These are phyloP conservation scores for Drosophila neoperkinsi DNA, from an alignment of 2,888 invertebrate genomes.

Conservation along the genomic window DNA sequence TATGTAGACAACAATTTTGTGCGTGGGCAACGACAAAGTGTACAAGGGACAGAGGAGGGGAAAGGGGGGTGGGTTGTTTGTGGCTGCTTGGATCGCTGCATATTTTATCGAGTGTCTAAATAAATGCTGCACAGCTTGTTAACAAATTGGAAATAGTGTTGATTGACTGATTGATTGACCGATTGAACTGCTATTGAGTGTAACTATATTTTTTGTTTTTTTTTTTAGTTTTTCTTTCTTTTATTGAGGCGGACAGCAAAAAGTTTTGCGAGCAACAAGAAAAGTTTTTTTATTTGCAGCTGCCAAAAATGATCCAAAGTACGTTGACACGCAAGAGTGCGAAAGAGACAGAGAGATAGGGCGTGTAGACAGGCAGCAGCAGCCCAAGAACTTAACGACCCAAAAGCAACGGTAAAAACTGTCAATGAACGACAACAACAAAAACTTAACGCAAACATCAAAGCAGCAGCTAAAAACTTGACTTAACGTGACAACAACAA, in stretches of 20 bases:
- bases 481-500: conserved; percentile 49
- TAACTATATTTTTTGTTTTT: neutral
- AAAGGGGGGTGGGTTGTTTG: neutral
- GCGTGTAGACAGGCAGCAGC: neutral
- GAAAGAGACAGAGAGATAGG: neutral
- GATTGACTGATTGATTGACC: conserved; percentile 42
- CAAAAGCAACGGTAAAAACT: conserved; percentile 69
- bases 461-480: conserved; percentile 56
- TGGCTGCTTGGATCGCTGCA: conserved; percentile 7
- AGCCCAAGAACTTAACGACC: conserved; percentile 39
- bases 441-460: conserved; percentile 66
- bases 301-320: conserved; percentile 32
- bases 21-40: conserved; percentile 1
- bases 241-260: neutral
- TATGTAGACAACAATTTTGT: conserved; percentile 12
- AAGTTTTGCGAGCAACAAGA: conserved; percentile 29
- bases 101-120: conserved; percentile 47
- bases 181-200: conserved; percentile 17
- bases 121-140: conserved; percentile 38
- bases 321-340: neutral
- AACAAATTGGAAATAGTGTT: conserved; percentile 54
- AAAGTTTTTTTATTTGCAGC: conserved; percentile 3
- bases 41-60: neutral
- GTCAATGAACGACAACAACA: conserved; percentile 63
- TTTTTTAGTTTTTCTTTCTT: neutral